phyloP scores from a whole-genome alignment of 2,797 vertebrate species.

The Scolopax bukidnonensis region DNA sequence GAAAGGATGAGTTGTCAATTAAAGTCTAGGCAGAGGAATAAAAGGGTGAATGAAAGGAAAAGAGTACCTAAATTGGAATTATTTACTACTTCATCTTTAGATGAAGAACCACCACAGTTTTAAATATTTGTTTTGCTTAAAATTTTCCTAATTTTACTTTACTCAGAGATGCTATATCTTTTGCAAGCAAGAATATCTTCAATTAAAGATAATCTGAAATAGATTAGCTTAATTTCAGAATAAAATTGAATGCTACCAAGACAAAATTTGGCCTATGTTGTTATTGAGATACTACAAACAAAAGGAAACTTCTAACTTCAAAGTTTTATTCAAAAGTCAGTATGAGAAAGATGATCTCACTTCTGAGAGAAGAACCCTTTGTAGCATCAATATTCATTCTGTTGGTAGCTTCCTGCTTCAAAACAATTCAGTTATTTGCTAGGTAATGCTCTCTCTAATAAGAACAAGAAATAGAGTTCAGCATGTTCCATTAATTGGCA shows the following conservation, averaged over 20 bases:
- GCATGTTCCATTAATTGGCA: background rate
- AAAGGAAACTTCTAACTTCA: background rate
- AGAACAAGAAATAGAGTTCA: background rate
- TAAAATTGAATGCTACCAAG: background rate
- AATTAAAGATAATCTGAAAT: background rate
- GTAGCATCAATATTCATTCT: background rate
- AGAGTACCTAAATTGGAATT: background rate
- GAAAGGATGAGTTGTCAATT: background rate
- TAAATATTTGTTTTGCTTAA: background rate
- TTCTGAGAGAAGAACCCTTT: background rate
- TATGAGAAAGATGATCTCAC: background rate
- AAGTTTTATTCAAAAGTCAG: background rate
- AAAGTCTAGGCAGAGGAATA: background rate
- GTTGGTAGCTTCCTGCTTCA: background rate
- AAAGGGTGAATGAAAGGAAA: background rate
- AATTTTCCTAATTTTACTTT: background rate
- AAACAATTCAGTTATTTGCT: background rate
- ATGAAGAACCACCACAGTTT: background rate
- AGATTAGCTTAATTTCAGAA: background rate
- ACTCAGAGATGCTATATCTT: background rate
- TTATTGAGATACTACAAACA: background rate
- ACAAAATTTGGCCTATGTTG: background rate
- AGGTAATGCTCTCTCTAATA: background rate
- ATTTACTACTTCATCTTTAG: background rate
- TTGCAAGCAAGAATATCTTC: background rate